phyloP scores from a whole-genome alignment of 2,888 invertebrate genomes.

The Scaptomyza caliginosa region DNA sequence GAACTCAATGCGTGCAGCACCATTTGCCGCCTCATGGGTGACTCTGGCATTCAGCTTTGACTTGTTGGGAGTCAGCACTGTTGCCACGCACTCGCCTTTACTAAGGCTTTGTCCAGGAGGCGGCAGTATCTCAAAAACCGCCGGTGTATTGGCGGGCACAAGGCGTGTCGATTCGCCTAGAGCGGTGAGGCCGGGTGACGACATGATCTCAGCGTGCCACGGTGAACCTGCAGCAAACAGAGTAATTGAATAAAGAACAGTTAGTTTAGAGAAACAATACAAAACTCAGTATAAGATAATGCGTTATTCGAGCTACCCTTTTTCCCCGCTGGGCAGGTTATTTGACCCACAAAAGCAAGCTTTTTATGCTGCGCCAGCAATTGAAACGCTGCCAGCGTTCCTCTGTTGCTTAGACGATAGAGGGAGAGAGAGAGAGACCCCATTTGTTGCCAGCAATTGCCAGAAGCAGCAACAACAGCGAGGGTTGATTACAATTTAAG shows the following conservation, averaged over 20 bases:
- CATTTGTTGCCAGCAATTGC: not conserved
- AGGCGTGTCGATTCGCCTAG: conserved; percentile 94
- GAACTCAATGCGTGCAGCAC: conserved; percentile 95
- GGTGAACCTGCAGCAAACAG: conserved; percentile 90
- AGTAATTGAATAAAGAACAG: not conserved
- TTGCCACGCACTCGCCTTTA: conserved; percentile 87
- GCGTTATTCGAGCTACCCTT: conserved; percentile 6
- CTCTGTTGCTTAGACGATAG: not conserved
- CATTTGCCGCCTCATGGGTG: conserved; percentile 91
- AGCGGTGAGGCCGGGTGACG: conserved; percentile 90
- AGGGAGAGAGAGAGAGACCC: conserved; percentile 5
- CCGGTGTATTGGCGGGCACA: conserved; percentile 94
- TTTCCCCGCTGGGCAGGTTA: conserved; percentile 8
- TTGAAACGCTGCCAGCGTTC: conserved; percentile 24
- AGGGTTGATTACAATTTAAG: conserved; percentile 10
- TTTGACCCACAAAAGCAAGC: conserved; percentile 50
- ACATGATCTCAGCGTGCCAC: conserved; percentile 96
- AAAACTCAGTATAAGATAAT: not conserved
- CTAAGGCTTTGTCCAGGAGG: conserved; percentile 85
- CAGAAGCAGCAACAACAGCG: not conserved
- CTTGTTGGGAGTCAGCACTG: conserved; percentile 93
- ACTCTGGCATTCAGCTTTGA: conserved; percentile 92
- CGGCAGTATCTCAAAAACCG: conserved; percentile 91
- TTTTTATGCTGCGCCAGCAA: conserved; percentile 28
- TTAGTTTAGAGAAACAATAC: conserved; percentile 12